Evolutionary conservation across 2,113 vertebrate species (phyloP), one percentile per base, ranked within the genome.

Genomic region (Engystomops pustulosus): DNA sequence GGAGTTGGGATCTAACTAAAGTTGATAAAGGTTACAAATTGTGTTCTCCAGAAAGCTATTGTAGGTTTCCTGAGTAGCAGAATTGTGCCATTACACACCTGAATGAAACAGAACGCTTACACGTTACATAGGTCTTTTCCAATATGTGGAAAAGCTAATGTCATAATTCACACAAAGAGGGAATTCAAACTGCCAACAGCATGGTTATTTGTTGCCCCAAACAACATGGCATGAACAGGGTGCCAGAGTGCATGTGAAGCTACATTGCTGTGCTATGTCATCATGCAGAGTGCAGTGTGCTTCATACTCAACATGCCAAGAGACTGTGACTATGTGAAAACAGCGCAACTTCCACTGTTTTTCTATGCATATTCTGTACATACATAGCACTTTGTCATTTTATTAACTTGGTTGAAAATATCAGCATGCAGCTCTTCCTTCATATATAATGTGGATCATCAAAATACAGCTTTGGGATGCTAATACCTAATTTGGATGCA

Each of bases 281-380:
- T 78, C 82, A 84, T 84, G 82, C 82, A 84, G 55, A 69, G 82
- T 84, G 82, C 82, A 55, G 34, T 84, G 82, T 84, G 82, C 72
- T 77, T 53, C 74, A 77, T 77, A 68, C 58, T 30, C 45, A 41
- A 53, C 82, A 84, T 84, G 82, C 82, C 17, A 68, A 49, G 23
- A 78, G 45, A 32, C 9, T 68, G 60, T 23, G 47, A 58, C 30
- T 44, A 8, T 11, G 25, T 68, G 30, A 68, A 84, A 68, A 78
- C 81, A 83, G 81, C 65, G 53, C 27, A 27, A n/a, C 8, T 15
- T 75, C 9, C 70, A 74, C 81, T 62, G 81, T 75, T 83, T 82
- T 75, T 83, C 70, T 47, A 27, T 47, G 47, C 38, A 75, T n/a
- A 45, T 67, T 67, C 30, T 67, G 30, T 14, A 51, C 81, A 83